phyloP scores from a whole-genome alignment of 2,797 vertebrate species.

The Echeneis naucrates region DNA sequence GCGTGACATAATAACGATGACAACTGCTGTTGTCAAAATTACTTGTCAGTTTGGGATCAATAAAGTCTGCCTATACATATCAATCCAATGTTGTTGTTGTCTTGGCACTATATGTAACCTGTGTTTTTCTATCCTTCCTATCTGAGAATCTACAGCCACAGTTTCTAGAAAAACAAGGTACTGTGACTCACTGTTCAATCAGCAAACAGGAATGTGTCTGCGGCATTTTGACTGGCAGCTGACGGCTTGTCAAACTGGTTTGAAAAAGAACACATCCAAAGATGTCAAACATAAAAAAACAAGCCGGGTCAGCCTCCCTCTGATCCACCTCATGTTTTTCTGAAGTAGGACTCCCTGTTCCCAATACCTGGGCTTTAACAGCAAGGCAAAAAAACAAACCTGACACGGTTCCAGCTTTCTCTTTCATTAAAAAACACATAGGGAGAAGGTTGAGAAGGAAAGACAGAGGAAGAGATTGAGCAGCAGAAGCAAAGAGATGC shows the following conservation, averaged over 20 bases:
- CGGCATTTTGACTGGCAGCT: slow-evolving; percentile 17
- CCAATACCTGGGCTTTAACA: slow-evolving; percentile 68
- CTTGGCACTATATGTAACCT: no score
- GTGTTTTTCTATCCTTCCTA: no score
- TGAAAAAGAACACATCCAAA: slow-evolving; percentile 35
- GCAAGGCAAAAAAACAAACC: slow-evolving; percentile 67
- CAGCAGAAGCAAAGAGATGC: slow-evolving; percentile 4
- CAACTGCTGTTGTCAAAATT: no score
- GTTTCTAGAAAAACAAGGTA: slow-evolving; percentile 19
- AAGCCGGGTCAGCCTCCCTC: background rate
- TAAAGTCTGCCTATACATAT: no score
- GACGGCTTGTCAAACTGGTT: slow-evolving; percentile 50
- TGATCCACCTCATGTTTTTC: slow-evolving; percentile 65
- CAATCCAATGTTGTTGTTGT: no score
- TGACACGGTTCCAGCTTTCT: slow-evolving; percentile 65
- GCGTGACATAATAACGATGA: no score
- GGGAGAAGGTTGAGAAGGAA: slow-evolving; percentile 22
- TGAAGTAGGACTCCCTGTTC: slow-evolving; percentile 68
- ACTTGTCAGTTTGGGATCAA: no score
- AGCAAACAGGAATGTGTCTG: slow-evolving; percentile 37
- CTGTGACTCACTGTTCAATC: background rate
- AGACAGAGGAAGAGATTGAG: slow-evolving; percentile 10
- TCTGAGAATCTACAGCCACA: no score
- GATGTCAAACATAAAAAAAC: slow-evolving; percentile 14
- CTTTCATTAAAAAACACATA: slow-evolving; percentile 59